phyloP scores from a whole-genome alignment of 2,888 invertebrate species.

The Cephus spinipes region DNA sequence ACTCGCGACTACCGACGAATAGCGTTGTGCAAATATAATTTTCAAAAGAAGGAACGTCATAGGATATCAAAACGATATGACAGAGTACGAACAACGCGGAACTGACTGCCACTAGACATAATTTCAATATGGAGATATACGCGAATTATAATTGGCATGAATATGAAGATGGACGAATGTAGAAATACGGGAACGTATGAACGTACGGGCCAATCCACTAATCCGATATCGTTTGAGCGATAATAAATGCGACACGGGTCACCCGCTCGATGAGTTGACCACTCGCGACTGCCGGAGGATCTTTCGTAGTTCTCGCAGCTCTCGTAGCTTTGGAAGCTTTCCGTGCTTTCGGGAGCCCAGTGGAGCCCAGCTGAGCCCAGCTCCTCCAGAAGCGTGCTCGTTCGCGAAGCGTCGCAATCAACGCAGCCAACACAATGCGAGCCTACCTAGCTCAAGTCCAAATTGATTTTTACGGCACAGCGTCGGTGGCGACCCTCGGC shows the following conservation, averaged over 20 bases:
- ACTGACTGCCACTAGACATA: neutral
- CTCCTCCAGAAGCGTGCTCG: slow-evolving; percentile 42
- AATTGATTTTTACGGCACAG: slow-evolving; percentile 65
- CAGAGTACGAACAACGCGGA: neutral
- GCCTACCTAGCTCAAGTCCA: slow-evolving; percentile 53
- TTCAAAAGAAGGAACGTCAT: neutral
- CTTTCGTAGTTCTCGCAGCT: slow-evolving; percentile 41
- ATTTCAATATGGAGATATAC: neutral
- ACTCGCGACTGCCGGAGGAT: slow-evolving; percentile 53
- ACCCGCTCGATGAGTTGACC: slow-evolving; percentile 59
- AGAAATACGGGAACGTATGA: neutral
- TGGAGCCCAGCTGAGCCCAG: slow-evolving; percentile 24
- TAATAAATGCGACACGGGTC: neutral
- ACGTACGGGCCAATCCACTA: slow-evolving; percentile 29
- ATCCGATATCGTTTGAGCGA: neutral
- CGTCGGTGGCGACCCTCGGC: slow-evolving; percentile 61
- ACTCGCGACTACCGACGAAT: neutral
- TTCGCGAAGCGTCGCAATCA: slow-evolving; percentile 29
- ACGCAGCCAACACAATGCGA: slow-evolving; percentile 30
- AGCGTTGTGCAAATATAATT: neutral
- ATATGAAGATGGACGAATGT: neutral
- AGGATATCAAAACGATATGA: neutral
- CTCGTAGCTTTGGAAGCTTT: slow-evolving; percentile 31
- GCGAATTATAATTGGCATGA: neutral
- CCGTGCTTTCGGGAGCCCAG: slow-evolving; percentile 4